Conservation (phyloP, 1,140 invertebrate species). For the Papilio xuthus region DNA sequence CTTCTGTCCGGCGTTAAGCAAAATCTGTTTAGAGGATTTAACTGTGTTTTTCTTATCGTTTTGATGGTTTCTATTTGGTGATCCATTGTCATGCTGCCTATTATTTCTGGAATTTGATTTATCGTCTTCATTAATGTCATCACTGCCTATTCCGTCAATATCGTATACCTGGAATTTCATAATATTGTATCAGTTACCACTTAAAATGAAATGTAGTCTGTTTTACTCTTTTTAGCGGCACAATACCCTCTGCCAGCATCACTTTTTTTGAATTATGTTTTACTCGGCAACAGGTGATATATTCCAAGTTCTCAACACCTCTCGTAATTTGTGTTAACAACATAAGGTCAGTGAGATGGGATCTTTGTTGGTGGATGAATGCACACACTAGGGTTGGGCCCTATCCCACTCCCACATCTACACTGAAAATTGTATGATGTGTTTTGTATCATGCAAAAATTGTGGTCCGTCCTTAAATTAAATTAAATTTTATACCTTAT, state of each 20-base stretch:
- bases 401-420: no score
- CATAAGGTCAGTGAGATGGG: no score
- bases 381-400: no score
- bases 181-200: not conserved
- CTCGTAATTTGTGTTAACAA: no score
- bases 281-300: no score
- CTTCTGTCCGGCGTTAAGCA: slow-evolving; percentile 75
- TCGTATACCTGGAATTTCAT: slow-evolving; percentile 70
- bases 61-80: slow-evolving; percentile 52
- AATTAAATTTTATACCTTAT: slow-evolving; percentile 70
- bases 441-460: no score
- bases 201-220: not conserved
- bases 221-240: not conserved
- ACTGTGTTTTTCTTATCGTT: slow-evolving; percentile 62
- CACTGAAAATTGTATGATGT: no score
- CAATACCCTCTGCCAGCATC: not conserved
- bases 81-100: slow-evolving; percentile 56
- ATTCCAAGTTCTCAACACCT: no score
- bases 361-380: no score
- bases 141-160: slow-evolving; percentile 71
- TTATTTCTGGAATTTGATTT: slow-evolving; percentile 50
- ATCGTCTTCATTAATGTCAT: slow-evolving; percentile 69
- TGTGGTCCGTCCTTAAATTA: no score
- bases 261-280: no score
- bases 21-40: slow-evolving; percentile 75